phyloP scores from a whole-genome alignment of 37 sponge, comb jelly and placozoan species.

The Lycopodina hypogea region DNA sequence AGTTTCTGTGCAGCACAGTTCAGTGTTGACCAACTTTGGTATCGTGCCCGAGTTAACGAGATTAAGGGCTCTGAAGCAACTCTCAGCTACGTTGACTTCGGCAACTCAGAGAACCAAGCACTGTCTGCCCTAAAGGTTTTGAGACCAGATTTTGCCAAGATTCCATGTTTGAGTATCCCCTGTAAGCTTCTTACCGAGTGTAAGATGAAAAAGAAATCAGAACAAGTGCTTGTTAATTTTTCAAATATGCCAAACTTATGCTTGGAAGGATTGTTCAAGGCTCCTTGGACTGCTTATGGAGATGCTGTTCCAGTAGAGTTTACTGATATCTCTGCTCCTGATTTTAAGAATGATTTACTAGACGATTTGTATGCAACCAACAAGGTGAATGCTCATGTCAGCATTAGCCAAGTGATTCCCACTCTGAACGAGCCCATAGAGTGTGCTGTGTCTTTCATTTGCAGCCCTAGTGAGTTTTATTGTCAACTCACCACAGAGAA shows the following conservation, averaged over 20 bases:
- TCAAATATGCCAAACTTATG: neutral
- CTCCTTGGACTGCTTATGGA: neutral
- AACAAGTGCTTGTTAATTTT: conserved; percentile 6
- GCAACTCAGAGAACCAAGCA: conserved; percentile 27
- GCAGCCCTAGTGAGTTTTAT: conserved; percentile 40
- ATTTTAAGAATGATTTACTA: neutral
- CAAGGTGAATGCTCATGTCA: neutral
- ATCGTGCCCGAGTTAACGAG: conserved; percentile 35
- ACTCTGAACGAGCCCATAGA: conserved; percentile 20
- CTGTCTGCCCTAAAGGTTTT: conserved; percentile 6
- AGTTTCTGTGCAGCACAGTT: conserved; percentile 44
- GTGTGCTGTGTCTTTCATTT: conserved; percentile 12
- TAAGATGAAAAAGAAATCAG: neutral
- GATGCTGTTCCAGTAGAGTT: conserved; percentile 15
- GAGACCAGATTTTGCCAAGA: conserved; percentile 7
- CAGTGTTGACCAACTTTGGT: conserved; percentile 60
- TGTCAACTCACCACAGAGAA: conserved; percentile 32
- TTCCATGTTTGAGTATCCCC: conserved; percentile 43
- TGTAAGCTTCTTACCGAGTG: conserved; percentile 20
- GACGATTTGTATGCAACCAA: neutral
- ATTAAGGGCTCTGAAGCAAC: neutral
- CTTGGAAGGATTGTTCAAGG: conserved; percentile 10
- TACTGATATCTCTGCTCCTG: neutral
- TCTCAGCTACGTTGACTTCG: conserved; percentile 61
- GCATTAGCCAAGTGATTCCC: neutral